Evolutionary conservation across 2,888 invertebrate genomes (phyloP), one percentile per base, ranked within the genome.

Genomic region (Archips crataeganus): DNA sequence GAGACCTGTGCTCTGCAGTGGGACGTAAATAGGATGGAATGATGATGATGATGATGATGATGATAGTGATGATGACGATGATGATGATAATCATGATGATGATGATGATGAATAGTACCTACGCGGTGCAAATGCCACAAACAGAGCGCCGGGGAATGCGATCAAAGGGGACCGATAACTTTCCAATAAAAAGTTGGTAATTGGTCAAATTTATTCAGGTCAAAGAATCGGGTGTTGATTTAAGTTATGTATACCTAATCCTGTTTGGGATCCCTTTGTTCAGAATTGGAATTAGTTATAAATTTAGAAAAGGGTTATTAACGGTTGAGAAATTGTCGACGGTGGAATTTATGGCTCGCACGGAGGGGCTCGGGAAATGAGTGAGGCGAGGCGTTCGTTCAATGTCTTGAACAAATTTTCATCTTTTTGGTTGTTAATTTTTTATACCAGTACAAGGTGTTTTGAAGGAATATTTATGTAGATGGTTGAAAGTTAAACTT

Each of bases 111-210:
- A 23, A 23, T 23, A 23, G 23, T 23, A 23, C 23, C 23, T 23
- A 23, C 23, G 23, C 23, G 23, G 23, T 23, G 23, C 0, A 23
- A 62, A 8, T 45, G 51, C 34, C 51, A 36, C n/a, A 51, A 65
- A 65, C 65, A 65, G 51, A 2, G 47, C 51, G 32, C 2, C 11
- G 6, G n/a, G 57, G 57, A 23, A 42, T 42, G 42, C 57, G 54
- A 47, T 69, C 73, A 74, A 74, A 65, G 59, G 73, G 64, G 11
- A 32, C 69, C 60, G 49, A 69, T 74, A 74, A 69, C 73, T 64
- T 69, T 57, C 64, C 73, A 74, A 74, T 74, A 69, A 69, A 69
- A 74, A 74, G 69, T 74, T 74, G 54, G 68, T 69, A 74, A 74
- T 74, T 69, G 69, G 73, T 64, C 49, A 60, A 74, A 74, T 74